Base-by-base conservation (phyloP, 64 coral and sea anemone species). In the Acropora tenuis region DNA sequence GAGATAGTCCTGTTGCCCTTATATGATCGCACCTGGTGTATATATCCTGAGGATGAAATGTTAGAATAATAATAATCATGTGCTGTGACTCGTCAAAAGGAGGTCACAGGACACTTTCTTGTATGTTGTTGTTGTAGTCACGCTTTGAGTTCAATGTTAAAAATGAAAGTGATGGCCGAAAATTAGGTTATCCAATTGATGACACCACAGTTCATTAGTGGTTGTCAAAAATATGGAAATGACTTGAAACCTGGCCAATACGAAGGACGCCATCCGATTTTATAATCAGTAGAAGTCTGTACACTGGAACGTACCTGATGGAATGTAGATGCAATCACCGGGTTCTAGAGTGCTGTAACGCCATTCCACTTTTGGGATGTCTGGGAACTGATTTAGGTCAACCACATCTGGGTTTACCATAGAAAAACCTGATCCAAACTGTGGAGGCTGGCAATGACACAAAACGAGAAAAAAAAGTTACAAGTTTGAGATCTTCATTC, bases 311-410 rank as follows among this genome's bases (percentile, higher is more conserved):
- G 82, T 94, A 98, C 97, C 94, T 41, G 97, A 90, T 3, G 97
- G 97, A 57, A 98, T 93, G 71, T 93, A 98, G 66, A 98, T 98
- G 73, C 97, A 98, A 55, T 98, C 97, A 1, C 97, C 97, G 41
- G 93, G 80, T 68, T 93, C 90, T 65, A 98, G 76, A 76, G 97
- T 98, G 4, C 94, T 67, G 75, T 98, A 98, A 50, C 93, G 95
- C 97, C 97, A 98, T 52, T 98, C 94, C 76, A 98, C 97, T 78
- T 95, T 93, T 15, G 88, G 78, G 53, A 95, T 79, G 42, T 95
- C 91, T 48, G 97, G 97, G 47, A 89, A 88, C 18, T 73, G 60
- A 73, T 95, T 78, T 17, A 98, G 78, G 52, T 98, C 93, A 76
- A 98, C 82, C 10, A 83, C 58, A 58, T 98, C 97, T 6, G 97